Percentiles rank a stretch among this genome's conserved stretches.
Conservation (phyloP, 2,888 invertebrate species). For the Caenorhabditis sinica region DNA sequence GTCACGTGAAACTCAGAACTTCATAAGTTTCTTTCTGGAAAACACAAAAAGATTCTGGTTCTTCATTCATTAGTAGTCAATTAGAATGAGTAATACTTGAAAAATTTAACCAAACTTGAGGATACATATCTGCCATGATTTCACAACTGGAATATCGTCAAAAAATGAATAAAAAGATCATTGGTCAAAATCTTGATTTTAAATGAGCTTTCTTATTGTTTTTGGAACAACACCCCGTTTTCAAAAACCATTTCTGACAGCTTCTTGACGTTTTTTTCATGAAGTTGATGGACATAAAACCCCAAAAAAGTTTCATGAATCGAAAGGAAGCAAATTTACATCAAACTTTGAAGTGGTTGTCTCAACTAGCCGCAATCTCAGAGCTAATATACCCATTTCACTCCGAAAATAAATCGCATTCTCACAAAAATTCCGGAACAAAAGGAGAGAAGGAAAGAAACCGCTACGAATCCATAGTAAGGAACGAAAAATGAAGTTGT, state of each 20-base stretch:
- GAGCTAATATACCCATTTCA: conserved; percentile 53
- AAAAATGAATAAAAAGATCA: too few relatives aligned
- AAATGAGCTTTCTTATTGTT: too few relatives aligned
- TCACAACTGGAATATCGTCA: too few relatives aligned
- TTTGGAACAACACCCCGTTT: too few relatives aligned
- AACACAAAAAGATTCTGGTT: background rate
- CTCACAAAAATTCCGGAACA: conserved; percentile 5
- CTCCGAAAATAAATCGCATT: conserved; percentile 24
- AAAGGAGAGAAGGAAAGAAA: background rate
- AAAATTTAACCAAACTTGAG: too few relatives aligned
- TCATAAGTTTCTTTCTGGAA: background rate
- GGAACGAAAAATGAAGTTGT: conserved; percentile 35
- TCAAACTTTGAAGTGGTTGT: conserved; percentile 49
- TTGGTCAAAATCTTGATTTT: too few relatives aligned
- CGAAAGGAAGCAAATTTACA: conserved; percentile 38
- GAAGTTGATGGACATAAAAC: conserved; percentile 9
- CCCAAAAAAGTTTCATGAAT: background rate
- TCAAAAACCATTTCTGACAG: background rate
- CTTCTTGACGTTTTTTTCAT: background rate
- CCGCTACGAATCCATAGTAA: conserved; percentile 1
- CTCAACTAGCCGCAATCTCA: conserved; percentile 44
- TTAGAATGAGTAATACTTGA: too few relatives aligned
- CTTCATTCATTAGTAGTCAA: too few relatives aligned
- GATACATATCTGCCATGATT: too few relatives aligned
- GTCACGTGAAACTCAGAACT: conserved; percentile 11